A percentile compares a stretch with the other conserved stretches of the same genome.
Conservation (phyloP, 2,797 vertebrate genomes). For the Heterohyrax brucei region DNA sequence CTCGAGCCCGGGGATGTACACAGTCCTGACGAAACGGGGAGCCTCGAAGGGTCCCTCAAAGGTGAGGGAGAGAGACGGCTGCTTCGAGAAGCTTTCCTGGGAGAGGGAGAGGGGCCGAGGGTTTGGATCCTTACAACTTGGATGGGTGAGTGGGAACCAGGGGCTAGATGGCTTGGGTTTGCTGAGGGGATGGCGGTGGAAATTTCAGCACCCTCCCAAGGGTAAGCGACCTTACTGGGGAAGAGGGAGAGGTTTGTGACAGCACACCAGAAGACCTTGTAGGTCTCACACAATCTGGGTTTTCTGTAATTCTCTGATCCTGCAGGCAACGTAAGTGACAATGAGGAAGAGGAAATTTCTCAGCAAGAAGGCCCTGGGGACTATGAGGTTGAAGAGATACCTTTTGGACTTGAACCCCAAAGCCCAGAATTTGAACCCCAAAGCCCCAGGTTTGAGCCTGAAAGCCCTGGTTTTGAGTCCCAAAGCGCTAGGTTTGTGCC, state of each 20-base stretch:
- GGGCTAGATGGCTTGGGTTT: not conserved
- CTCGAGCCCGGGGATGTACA: constrained; percentile 80
- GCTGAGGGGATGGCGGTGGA: not conserved
- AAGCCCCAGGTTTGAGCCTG: constrained; percentile 85
- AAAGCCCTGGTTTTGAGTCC: constrained; percentile 84
- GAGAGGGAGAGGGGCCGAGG: not conserved
- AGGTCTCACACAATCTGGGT: constrained; percentile 62
- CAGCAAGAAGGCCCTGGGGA: constrained; percentile 82
- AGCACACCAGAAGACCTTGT: constrained; percentile 62
- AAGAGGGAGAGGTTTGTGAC: constrained; percentile 24
- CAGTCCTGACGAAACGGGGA: constrained; percentile 78
- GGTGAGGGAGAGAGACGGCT: constrained; percentile 81
- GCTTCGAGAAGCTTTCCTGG: not conserved
- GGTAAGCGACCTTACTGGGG: constrained; percentile 72
- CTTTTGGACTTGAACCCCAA: constrained; percentile 86
- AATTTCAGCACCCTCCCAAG: constrained; percentile 77
- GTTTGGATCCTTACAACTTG: constrained; percentile 21
- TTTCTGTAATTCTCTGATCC: constrained; percentile 85
- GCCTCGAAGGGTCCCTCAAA: constrained; percentile 81
- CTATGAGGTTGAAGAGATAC: constrained; percentile 88
- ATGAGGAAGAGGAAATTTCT: constrained; percentile 84
- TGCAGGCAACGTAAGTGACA: constrained; percentile 81
- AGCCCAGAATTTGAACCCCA: constrained; percentile 82
- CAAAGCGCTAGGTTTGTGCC: constrained; percentile 82
- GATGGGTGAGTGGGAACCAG: not conserved